Percentiles rank a stretch among this genome's conserved stretches.
Conservation (phyloP, 2,888 invertebrate species). For the Rotaria macrura region DNA sequence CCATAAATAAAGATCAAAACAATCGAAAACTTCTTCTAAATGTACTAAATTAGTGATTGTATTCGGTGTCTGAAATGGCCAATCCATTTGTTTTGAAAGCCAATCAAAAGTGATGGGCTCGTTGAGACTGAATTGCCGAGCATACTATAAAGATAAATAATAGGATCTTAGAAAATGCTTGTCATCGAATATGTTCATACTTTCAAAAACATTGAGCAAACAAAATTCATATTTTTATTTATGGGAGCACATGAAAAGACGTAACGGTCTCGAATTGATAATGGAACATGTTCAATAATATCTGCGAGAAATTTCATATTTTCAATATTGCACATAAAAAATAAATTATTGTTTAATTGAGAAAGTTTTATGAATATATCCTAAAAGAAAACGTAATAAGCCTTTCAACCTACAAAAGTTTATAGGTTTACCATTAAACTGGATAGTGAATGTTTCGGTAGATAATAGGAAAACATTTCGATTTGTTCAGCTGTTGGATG, state of each 20-base stretch:
- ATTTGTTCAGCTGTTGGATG: slow-evolving; percentile 97
- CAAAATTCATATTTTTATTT: slow-evolving; percentile 78
- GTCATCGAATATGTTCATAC: slow-evolving; percentile 52
- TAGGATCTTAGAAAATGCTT: neutral
- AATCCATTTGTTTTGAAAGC: slow-evolving; percentile 70
- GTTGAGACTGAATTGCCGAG: slow-evolving; percentile 77
- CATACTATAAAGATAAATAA: slow-evolving; percentile 53
- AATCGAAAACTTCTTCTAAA: slow-evolving; percentile 83
- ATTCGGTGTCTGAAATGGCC: slow-evolving; percentile 73
- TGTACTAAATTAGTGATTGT: slow-evolving; percentile 77
- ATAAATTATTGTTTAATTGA: slow-evolving; percentile 64
- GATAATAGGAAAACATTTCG: slow-evolving; percentile 87
- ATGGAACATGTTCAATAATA: slow-evolving; percentile 85
- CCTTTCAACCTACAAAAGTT: neutral
- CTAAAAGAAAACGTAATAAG: neutral
- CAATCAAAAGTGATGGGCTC: slow-evolving; percentile 77
- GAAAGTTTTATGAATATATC: slow-evolving; percentile 81
- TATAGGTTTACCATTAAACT: slow-evolving; percentile 64
- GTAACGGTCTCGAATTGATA: slow-evolving; percentile 72
- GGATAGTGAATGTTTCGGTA: slow-evolving; percentile 80
- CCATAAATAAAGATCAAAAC: slow-evolving; percentile 91
- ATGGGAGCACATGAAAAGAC: slow-evolving; percentile 95
- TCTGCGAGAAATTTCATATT: slow-evolving; percentile 91
- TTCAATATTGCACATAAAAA: slow-evolving; percentile 51
- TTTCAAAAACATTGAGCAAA: slow-evolving; percentile 86